Base-by-base conservation (phyloP, 2,113 vertebrate species). In the Aviceda subcristata region DNA sequence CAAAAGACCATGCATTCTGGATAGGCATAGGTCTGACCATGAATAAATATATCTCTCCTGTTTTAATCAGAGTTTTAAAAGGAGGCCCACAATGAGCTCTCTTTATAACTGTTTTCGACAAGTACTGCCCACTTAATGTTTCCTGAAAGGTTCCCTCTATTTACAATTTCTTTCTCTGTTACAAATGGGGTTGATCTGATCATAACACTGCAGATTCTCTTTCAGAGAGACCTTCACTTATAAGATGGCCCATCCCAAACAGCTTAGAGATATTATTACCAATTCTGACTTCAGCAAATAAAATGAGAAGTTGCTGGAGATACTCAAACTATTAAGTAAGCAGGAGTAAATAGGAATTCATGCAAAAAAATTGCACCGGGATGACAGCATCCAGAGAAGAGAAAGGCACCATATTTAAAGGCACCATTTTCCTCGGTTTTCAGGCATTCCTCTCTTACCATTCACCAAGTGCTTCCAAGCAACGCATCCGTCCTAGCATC, bases 401-500 rank as follows among this genome's bases (percentile, higher is more conserved):
- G n/a, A 48, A 3, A 56, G 22, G 63, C 13, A 67, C 7, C 43
- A 56, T 29, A 59, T 88, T 67, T 53, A 67, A 67, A 80, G 63
- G 41, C 41, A 71, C 0, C 0, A 12, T 34, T 73, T 86, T 59
- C 21, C 55, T 64, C 15, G 43, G 7, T 6, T 53, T 79, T 73
- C 53, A 79, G 53, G 21, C 16, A 57, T 38, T 80, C 41, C 55
- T 12, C 22, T 64, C 99, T 97, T 98, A 99, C 99, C 99, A 99
- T 98, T 99, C 99, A 57, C 99, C 99, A 87, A 99, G 97, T 7
- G 99, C 99, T 97, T 99, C 99, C 46, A 99, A 98, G 97, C 99
- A 99, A 67, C 99, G 99, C 99, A 99, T 99, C 60, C 99, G 98
- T 46, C 99, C 99, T 81, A 99, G 98, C 98, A 99, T 99, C 88